These are phyloP conservation scores for Echeneis naucrates DNA, from an alignment of 2,797 vertebrate species.

Conservation along the genomic window DNA sequence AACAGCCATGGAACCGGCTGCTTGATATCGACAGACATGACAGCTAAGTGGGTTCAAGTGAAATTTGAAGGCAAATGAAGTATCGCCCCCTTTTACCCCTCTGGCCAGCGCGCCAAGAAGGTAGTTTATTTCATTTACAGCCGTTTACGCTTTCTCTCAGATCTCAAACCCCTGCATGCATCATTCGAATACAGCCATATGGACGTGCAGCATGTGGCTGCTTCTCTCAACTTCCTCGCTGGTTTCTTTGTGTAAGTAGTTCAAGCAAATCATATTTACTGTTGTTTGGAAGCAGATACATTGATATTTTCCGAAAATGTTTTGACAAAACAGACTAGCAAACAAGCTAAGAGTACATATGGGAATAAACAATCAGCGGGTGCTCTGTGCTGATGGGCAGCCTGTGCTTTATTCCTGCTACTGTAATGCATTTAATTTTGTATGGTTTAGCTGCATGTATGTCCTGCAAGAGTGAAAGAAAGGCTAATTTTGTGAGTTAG, in stretches of 20 bases:
- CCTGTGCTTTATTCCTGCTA: conserved; percentile 35
- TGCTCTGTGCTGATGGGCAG: conserved; percentile 39
- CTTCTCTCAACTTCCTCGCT: neutral
- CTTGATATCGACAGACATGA: conserved; percentile 65
- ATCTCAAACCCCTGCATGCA: conserved; percentile 34
- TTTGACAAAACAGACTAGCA: conserved; percentile 43
- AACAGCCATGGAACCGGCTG: conserved; percentile 60
- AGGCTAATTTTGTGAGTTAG: conserved; percentile 49
- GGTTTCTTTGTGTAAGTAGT: conserved; percentile 12
- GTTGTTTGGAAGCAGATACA: conserved; percentile 22
- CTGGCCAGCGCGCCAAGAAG: conserved; percentile 33
- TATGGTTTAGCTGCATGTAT: conserved; percentile 53
- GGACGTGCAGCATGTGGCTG: conserved; percentile 26
- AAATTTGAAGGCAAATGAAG: conserved; percentile 71
- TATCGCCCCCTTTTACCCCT: conserved; percentile 18
- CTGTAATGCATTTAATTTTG: conserved; percentile 49
- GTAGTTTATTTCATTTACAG: conserved; percentile 41
- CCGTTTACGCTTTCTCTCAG: conserved; percentile 42
- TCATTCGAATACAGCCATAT: conserved; percentile 35
- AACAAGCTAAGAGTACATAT: conserved; percentile 43
- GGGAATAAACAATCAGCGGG: conserved; percentile 55
- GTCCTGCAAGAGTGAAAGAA: conserved; percentile 47
- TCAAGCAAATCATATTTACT: conserved; percentile 28
- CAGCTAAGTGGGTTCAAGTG: conserved; percentile 70
- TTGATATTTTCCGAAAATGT: conserved; percentile 33